A percentile compares a stretch with the other conserved stretches of the same genome.
phyloP scores from a whole-genome alignment of 64 coral and sea anemone species.

The Montipora capricornis region DNA sequence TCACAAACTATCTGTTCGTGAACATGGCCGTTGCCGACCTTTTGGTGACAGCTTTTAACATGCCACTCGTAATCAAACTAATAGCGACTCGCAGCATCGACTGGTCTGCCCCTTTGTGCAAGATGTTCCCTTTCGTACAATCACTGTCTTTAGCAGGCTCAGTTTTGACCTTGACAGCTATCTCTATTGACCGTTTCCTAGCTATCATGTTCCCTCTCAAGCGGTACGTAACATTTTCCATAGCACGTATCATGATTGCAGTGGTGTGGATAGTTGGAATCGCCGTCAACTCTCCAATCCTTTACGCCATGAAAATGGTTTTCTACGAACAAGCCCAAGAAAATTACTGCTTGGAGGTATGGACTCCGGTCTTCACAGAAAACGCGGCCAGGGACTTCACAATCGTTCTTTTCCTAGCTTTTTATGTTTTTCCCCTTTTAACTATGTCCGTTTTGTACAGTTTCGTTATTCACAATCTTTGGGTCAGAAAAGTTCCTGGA shows the following conservation, averaged over 20 bases:
- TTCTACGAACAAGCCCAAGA: background rate
- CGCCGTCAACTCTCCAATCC: background rate
- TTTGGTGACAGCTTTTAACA: conserved; percentile 5
- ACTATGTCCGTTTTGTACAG: conserved; percentile 68
- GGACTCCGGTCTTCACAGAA: no score
- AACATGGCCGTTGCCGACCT: no score
- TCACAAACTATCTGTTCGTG: no score
- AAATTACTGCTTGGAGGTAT: no score
- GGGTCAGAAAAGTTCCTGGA: no score
- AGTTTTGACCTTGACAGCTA: background rate
- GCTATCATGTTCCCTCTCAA: no score
- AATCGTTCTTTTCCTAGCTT: conserved; percentile 55
- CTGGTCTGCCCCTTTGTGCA: conserved; percentile 61
- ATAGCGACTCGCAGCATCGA: background rate
- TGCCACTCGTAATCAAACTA: conserved; percentile 44
- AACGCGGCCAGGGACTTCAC: no score
- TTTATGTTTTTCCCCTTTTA: conserved; percentile 73
- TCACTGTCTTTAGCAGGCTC: conserved; percentile 72
- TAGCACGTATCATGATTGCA: no score
- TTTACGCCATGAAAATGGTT: conserved; percentile 39
- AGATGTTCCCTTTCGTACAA: conserved; percentile 77
- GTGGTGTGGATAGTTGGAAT: no score
- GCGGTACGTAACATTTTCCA: no score
- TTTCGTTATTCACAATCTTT: background rate
- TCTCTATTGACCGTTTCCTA: no score